Conservation (phyloP, 2,888 invertebrate genomes). For the Aquatica leii region DNA sequence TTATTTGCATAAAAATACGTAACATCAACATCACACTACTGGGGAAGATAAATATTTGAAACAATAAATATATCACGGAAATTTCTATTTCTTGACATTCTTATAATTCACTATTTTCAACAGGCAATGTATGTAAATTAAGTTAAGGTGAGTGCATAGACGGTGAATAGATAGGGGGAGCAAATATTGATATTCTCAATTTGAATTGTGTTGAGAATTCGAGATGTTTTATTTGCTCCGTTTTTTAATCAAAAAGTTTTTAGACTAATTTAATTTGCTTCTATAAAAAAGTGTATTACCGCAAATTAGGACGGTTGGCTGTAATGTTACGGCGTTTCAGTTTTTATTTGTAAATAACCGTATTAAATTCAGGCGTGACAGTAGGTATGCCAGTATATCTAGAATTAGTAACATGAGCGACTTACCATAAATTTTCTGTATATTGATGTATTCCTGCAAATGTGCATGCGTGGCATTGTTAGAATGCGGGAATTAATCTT, state of each 20-base stretch:
- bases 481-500: constrained; percentile 11
- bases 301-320: not conserved
- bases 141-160: constrained; percentile 14
- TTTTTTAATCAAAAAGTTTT: constrained; percentile 7
- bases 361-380: constrained; percentile 12
- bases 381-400: constrained; percentile 5
- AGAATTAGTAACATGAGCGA: constrained; percentile 8
- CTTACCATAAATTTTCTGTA: constrained; percentile 10
- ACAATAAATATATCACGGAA: constrained; percentile 14
- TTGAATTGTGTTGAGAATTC: constrained; percentile 8
- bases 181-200: constrained; percentile 13
- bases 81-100: constrained; percentile 11
- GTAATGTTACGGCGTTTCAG: too few species aligned
- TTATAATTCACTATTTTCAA: constrained; percentile 14
- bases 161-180: constrained; percentile 7
- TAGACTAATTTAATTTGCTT: not conserved
- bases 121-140: constrained; percentile 14
- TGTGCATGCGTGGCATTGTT: constrained; percentile 11
- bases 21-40: not conserved
- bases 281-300: not conserved
- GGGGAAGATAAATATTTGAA: constrained; percentile 7
- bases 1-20: too few species aligned
- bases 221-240: constrained; percentile 7
- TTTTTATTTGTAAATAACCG: not conserved
- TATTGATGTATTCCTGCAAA: constrained; percentile 12